Base-by-base conservation (phyloP, 2,888 invertebrate genomes). In the Netelia inedita region DNA sequence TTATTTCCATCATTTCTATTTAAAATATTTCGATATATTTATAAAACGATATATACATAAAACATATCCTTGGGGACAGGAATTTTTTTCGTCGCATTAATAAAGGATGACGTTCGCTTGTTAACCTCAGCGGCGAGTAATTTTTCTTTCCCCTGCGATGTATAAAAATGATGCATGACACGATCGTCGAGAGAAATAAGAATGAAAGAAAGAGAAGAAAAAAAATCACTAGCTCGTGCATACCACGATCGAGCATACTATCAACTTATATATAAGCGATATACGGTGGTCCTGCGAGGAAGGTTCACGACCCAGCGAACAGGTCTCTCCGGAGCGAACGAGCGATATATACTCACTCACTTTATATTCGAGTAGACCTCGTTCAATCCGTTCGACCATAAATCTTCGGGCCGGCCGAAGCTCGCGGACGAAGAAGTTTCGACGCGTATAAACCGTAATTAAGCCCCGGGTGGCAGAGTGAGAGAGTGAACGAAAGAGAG, bases 371-470 rank as follows among this genome's bases (percentile, higher is more conserved):
- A 71, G 57, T 53, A 78, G 66, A 66, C 69, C 82, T 85, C 82
- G 82, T 85, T 79, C 78, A 85, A 85, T 85, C 63, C 84, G 73
- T 81, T 85, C 69, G 75, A 71, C 78, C 78, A 85, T 85, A 81
- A 85, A 85, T 85, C 84, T 82, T 80, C 79, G 65, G 59, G 71
- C 43, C 65, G 83, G 69, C 46, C 74, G 84, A 71, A 66, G 72
- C 79, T 50, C 69, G 72, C 59, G 61, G 76, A 71, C 81, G 65
- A 86, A 83, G 83, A 88, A 86, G 89, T 88, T 89, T 89, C 89
- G 88, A 79, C 88, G 88, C 87, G 86, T 87, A 82, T 82, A 86
- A 86, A 79, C 80, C 82, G 76, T 82, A 87, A 87, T 87, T 87
- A 86, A 87, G 79, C 74, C 79, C 61, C 78, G 78, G 81, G 73